Evolutionary conservation across 2,113 vertebrate species (phyloP).

Genomic region (Phyllostomus hastatus): DNA sequence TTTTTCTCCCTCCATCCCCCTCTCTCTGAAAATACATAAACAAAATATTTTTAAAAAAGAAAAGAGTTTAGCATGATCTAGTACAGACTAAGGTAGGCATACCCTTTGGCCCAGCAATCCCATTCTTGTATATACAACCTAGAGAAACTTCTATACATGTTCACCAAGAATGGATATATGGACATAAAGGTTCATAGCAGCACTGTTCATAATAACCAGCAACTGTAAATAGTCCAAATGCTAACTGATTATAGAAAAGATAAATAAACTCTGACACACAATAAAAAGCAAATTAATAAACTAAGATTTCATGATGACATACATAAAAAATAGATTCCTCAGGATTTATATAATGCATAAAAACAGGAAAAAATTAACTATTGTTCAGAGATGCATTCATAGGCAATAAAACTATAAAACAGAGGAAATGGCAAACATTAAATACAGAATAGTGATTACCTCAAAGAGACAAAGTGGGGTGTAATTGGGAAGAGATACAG

Average conservation of each 20-base stretch:
- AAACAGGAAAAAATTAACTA: not conserved
- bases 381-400: not conserved
- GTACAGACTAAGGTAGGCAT: not conserved
- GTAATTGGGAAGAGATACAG: not conserved
- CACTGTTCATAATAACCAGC: not conserved
- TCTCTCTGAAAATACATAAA: no score
- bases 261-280: not conserved
- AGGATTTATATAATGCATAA: not conserved
- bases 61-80: not conserved
- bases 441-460: not conserved
- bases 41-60: not conserved
- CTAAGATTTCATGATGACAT: not conserved
- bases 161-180: not conserved
- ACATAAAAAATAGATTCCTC: slow-evolving; percentile 33
- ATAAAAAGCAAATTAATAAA: slow-evolving; percentile 16
- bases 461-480: not conserved
- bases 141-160: not conserved
- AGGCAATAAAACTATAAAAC: slow-evolving; percentile 6
- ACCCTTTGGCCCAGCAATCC: not conserved
- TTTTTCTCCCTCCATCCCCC: no score
- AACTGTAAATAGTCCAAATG: slow-evolving; percentile 22
- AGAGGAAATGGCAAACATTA: not conserved
- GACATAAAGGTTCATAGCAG: not conserved
- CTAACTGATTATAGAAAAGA: not conserved
- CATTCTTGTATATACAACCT: not conserved